phyloP scores from a whole-genome alignment of 1,140 invertebrate species.

The Acromyrmex echinatior region DNA sequence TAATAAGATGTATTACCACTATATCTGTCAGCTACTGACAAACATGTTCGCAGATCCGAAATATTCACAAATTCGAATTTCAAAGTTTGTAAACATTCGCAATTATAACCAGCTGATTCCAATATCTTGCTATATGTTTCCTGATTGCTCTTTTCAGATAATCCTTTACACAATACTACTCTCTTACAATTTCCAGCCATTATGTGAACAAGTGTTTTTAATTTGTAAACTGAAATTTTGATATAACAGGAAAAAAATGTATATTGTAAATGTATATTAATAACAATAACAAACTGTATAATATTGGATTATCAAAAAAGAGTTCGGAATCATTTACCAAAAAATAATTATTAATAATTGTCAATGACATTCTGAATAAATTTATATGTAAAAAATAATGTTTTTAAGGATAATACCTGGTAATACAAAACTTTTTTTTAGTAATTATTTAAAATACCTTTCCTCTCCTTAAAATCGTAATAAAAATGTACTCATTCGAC shows the following conservation, averaged over 20 bases:
- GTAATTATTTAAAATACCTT: no score
- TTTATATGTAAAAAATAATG: no score
- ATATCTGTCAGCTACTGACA: conserved; percentile 75
- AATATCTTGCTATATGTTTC: conserved; percentile 79
- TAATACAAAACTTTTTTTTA: background rate
- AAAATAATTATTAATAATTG: no score
- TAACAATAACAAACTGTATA: background rate
- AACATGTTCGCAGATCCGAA: conserved; percentile 71
- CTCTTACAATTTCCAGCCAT: conserved; percentile 66
- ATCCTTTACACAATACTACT: conserved; percentile 82
- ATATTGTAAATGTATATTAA: background rate
- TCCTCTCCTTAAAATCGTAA: no score
- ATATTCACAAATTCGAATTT: conserved; percentile 81
- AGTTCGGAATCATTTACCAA: no score
- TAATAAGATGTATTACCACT: conserved; percentile 75
- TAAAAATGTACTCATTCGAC: no score
- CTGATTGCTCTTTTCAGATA: conserved; percentile 76
- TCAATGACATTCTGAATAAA: no score
- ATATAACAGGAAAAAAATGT: background rate
- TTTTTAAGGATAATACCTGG: no score
- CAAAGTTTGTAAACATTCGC: conserved; percentile 80
- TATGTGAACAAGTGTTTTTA: background rate
- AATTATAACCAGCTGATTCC: conserved; percentile 79
- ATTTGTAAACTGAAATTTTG: background rate
- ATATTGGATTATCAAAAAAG: no score